phyloP scores from a whole-genome alignment of 64 coral and sea anemone genomes.

The Catalaphyllia jardinei region DNA sequence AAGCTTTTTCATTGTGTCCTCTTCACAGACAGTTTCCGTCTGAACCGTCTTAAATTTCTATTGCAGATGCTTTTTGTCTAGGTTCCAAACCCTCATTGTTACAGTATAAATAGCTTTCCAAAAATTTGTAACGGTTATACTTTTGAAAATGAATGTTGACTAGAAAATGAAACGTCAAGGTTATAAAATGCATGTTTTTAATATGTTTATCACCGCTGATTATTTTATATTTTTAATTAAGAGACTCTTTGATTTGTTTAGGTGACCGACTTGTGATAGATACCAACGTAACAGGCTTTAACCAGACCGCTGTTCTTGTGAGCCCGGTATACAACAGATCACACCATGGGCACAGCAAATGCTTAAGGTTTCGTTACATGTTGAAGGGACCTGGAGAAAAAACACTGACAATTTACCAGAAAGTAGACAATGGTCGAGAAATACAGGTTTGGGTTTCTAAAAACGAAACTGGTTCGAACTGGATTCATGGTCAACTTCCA shows the following conservation, averaged over 20 bases:
- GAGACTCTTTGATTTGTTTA: not conserved
- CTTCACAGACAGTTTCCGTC: no score
- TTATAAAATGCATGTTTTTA: no score
- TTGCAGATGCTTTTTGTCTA: no score
- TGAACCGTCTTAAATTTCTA: no score
- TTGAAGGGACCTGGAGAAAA: not conserved
- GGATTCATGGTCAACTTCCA: not conserved
- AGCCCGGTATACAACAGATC: not conserved
- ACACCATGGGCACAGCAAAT: not conserved
- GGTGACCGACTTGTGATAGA: not conserved
- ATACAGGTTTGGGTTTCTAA: not conserved
- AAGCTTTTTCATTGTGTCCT: no score
- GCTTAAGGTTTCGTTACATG: slow-evolving; percentile 13
- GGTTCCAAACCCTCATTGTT: no score
- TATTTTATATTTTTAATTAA: no score
- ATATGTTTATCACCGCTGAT: no score
- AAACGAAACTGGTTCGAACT: not conserved
- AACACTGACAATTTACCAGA: not conserved
- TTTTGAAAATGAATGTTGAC: no score
- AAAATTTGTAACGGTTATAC: no score
- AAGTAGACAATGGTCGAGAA: not conserved
- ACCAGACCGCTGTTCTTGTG: not conserved
- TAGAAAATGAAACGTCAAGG: no score
- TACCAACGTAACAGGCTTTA: not conserved
- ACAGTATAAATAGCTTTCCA: no score